Conservation (phyloP, 1,140 invertebrate species). For the Batillaria attramentaria region DNA sequence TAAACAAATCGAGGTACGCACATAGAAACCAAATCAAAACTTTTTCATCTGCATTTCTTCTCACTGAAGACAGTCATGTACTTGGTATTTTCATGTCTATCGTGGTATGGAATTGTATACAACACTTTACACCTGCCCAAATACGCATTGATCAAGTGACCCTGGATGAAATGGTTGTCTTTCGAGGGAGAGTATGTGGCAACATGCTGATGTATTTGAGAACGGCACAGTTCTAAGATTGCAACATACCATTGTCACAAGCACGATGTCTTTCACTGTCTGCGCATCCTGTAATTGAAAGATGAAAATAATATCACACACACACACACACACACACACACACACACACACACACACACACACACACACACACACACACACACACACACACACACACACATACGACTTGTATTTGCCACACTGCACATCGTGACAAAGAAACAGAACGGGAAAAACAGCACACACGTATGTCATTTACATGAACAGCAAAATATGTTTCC, state of each 20-base stretch:
- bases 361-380: conserved; percentile 5
- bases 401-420: neutral
- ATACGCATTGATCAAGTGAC: too few species aligned
- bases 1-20: neutral
- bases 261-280: conserved; percentile 24
- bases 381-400: conserved; percentile 3
- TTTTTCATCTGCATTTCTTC: too few species aligned
- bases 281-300: conserved; percentile 2
- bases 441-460: neutral
- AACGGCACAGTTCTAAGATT: neutral
- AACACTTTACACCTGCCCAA: too few species aligned
- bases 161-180: too few species aligned
- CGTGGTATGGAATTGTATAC: too few species aligned
- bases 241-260: conserved; percentile 20
- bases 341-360: neutral
- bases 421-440: neutral
- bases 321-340: neutral
- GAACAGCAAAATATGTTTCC: too few species aligned
- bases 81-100: too few species aligned
- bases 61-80: too few species aligned
- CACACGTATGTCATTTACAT: neutral
- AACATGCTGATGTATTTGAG: too few species aligned
- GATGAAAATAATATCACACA: neutral
- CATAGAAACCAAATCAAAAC: too few species aligned
- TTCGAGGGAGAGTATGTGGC: too few species aligned